Evolutionary conservation across 2,797 vertebrate species (phyloP).

Genomic region (Eurystomus glaucurus): DNA sequence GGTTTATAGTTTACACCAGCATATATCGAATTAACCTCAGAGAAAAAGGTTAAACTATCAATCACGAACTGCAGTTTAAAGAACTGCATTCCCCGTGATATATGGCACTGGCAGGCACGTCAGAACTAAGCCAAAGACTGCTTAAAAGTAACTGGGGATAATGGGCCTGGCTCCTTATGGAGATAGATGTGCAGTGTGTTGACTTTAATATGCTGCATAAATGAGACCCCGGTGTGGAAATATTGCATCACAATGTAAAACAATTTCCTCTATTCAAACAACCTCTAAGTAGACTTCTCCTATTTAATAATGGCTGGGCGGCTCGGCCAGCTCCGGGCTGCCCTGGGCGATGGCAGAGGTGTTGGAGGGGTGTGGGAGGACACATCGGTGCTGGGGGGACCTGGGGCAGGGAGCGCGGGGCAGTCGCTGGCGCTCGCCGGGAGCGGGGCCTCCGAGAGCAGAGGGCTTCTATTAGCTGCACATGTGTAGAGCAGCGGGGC

Average conservation of each 20-base stretch:
- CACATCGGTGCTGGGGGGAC: background rate
- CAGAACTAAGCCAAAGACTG: constrained; percentile 67
- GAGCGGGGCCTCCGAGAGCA: background rate
- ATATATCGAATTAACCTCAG: constrained; percentile 74
- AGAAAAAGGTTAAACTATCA: constrained; percentile 79
- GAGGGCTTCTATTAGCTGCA: constrained; percentile 46
- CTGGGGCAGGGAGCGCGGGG: accelerated
- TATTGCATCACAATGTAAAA: constrained; percentile 73
- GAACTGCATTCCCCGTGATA: constrained; percentile 67
- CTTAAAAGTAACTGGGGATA: constrained; percentile 76
- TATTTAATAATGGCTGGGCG: background rate
- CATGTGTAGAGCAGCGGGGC: constrained; percentile 62
- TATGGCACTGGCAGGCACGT: constrained; percentile 65
- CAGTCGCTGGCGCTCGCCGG: accelerated
- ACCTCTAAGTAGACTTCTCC: constrained; percentile 46
- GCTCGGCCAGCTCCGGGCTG: background rate
- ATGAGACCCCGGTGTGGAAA: constrained; percentile 75
- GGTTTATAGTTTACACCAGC: constrained; percentile 75
- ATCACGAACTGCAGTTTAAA: constrained; percentile 72
- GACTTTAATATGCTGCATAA: constrained; percentile 74
- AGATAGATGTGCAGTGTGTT: constrained; percentile 72
- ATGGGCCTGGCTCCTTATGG: constrained; percentile 73
- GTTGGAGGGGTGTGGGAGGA: background rate
- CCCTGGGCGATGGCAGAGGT: background rate
- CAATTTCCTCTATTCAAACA: constrained; percentile 76